Evolutionary conservation across 1,140 invertebrate genomes (phyloP).

Genomic region (Zaprionus ornatus): DNA sequence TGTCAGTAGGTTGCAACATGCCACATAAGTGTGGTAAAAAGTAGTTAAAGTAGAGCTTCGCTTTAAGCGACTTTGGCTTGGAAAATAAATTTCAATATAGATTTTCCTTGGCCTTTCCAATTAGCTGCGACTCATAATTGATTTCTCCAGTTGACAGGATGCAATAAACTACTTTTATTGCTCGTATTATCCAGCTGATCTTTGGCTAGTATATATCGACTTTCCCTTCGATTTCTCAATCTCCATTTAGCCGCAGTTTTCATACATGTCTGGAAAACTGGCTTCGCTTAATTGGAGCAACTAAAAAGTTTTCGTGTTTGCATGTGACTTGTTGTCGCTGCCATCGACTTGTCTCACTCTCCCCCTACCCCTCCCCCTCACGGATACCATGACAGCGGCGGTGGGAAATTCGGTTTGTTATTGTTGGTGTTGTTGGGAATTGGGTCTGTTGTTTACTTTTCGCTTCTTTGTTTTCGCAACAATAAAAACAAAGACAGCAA

Average conservation of each 20-base stretch:
- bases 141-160: slow-evolving; percentile 1
- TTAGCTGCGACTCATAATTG: background rate
- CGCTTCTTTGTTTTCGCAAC: slow-evolving; percentile 59
- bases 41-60: background rate
- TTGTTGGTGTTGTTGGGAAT: slow-evolving; percentile 65
- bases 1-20: background rate
- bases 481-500: slow-evolving; percentile 41
- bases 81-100: background rate
- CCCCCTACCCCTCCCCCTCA: background rate
- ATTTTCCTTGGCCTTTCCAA: background rate
- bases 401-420: slow-evolving; percentile 67
- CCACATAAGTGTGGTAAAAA: slow-evolving; percentile 6
- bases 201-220: slow-evolving; percentile 7
- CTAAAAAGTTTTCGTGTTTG: slow-evolving; percentile 60
- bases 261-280: slow-evolving; percentile 14
- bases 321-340: slow-evolving; percentile 52
- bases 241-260: slow-evolving; percentile 3
- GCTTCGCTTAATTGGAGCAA: slow-evolving; percentile 53
- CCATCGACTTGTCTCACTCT: slow-evolving; percentile 20
- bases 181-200: background rate
- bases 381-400: slow-evolving; percentile 10
- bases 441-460: slow-evolving; percentile 77
- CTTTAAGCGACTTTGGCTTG: background rate
- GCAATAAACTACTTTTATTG: background rate
- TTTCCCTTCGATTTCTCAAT: slow-evolving; percentile 29